These are phyloP conservation scores for Hofmannophila pseudospretella DNA, from an alignment of 2,888 invertebrate species.

Conservation along the genomic window DNA sequence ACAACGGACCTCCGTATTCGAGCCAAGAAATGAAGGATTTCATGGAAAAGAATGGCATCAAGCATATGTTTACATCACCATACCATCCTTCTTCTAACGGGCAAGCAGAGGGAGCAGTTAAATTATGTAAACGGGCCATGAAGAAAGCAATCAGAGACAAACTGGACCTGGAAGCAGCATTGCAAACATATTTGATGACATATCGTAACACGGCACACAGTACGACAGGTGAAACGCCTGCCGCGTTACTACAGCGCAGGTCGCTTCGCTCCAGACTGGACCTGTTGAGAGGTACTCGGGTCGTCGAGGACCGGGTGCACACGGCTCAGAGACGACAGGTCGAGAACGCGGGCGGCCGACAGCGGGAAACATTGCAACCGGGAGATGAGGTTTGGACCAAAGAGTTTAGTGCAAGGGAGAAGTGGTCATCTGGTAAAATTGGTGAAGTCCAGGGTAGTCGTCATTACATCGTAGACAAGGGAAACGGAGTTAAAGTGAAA, in stretches of 20 bases:
- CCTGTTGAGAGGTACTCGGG: conserved; percentile 1
- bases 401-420: conserved; percentile 3
- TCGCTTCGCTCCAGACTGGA: conserved; percentile 6
- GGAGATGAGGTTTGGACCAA: conserved; percentile 9
- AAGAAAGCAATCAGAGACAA: no score
- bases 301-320: neutral
- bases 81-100: neutral
- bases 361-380: neutral
- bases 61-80: neutral
- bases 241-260: conserved; percentile 8
- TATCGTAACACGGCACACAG: conserved; percentile 13
- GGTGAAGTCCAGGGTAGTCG: neutral
- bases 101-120: no score
- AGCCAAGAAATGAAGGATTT: neutral
- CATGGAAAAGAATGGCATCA: neutral
- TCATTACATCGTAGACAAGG: conserved; percentile 1
- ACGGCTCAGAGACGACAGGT: conserved; percentile 4
- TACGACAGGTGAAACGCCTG: conserved; percentile 11
- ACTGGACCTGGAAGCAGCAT: conserved; percentile 7
- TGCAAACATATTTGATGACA: conserved; percentile 12
- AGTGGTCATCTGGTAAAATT: conserved; percentile 8
- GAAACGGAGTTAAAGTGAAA: conserved; percentile 1
- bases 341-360: neutral
- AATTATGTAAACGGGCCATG: no score
- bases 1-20: no score